phyloP scores from a whole-genome alignment of 2,113 vertebrate species.

The Stigmatopora argus region DNA sequence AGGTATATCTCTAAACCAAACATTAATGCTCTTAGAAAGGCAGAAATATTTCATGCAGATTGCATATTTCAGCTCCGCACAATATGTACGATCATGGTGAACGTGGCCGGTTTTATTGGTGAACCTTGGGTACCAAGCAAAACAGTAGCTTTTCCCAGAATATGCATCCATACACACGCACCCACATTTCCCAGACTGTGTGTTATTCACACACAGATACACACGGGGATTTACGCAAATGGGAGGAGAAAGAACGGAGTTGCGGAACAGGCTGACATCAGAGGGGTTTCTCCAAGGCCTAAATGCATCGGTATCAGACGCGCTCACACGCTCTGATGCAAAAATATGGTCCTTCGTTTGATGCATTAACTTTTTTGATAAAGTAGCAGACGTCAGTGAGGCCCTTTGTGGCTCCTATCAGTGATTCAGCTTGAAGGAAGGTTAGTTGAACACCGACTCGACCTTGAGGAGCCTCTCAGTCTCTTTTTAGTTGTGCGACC shows the following conservation, averaged over 20 bases:
- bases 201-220: conserved; percentile 9
- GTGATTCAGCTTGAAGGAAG: conserved; percentile 1
- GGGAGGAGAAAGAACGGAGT: conserved; percentile 14
- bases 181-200: conserved; percentile 2
- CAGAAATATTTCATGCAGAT: background rate
- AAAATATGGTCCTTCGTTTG: conserved; percentile 22
- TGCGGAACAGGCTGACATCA: conserved; percentile 32
- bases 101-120: background rate
- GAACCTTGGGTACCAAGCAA: background rate
- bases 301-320: conserved; percentile 15
- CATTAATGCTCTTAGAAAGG: background rate
- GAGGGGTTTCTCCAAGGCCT: conserved; percentile 22
- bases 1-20: background rate
- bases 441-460: background rate
- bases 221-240: conserved; percentile 19
- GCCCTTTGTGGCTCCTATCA: conserved; percentile 16
- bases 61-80: background rate
- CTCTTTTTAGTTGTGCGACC: conserved; percentile 19
- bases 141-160: background rate
- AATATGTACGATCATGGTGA: background rate
- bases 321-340: conserved; percentile 14
- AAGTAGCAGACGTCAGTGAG: conserved; percentile 27
- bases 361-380: conserved; percentile 29
- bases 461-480: conserved; percentile 44
- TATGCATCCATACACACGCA: background rate